Evolutionary conservation across 2,888 invertebrate genomes (phyloP).

Genomic region (Xestia ashworthii): DNA sequence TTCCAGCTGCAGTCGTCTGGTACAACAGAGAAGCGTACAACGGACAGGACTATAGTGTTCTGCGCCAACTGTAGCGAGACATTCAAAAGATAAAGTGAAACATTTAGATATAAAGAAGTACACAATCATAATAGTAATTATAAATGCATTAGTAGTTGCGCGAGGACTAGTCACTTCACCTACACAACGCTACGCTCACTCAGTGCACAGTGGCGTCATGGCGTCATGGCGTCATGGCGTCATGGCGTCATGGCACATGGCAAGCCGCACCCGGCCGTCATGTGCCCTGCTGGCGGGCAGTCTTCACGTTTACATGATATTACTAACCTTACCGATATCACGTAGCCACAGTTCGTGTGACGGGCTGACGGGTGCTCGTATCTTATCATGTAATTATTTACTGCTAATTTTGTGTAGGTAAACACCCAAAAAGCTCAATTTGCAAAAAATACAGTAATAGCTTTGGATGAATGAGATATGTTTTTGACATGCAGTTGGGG

Average conservation of each 20-base stretch:
- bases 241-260: not conserved
- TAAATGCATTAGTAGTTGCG: slow-evolving; percentile 68
- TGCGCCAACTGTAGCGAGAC: slow-evolving; percentile 34
- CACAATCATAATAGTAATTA: slow-evolving; percentile 49
- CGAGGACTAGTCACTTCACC: slow-evolving; percentile 26
- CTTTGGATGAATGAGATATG: slow-evolving; percentile 25
- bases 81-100: slow-evolving; percentile 54
- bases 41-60: slow-evolving; percentile 20
- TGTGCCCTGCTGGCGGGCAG: not conserved
- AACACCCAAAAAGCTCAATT: slow-evolving; percentile 50
- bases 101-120: slow-evolving; percentile 47
- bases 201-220: no score
- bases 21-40: slow-evolving; percentile 53
- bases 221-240: no score
- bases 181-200: not conserved
- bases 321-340: not conserved
- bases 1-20: slow-evolving; percentile 48
- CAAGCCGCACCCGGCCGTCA: no score
- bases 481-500: slow-evolving; percentile 4
- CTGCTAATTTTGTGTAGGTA: slow-evolving; percentile 32
- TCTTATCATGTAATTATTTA: slow-evolving; percentile 32
- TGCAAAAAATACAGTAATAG: slow-evolving; percentile 23
- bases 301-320: not conserved
- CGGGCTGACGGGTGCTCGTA: slow-evolving; percentile 15
- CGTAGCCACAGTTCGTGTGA: slow-evolving; percentile 7